A percentile compares a stretch with the other conserved stretches of the same genome.
Evolutionary conservation across 1,140 invertebrate genomes (phyloP).

Genomic region (Drosophila mayri): DNA sequence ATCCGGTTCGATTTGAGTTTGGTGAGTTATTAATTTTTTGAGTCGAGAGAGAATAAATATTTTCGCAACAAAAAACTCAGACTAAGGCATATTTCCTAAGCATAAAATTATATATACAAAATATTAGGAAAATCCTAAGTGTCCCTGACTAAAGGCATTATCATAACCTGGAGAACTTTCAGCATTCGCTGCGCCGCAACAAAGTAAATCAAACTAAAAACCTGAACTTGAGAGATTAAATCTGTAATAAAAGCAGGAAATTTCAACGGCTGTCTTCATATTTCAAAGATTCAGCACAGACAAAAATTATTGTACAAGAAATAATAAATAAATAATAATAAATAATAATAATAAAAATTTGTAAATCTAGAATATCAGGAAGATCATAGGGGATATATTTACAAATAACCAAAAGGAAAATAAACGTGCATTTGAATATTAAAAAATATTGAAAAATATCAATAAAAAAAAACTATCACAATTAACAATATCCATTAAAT

Average conservation of each 20-base stretch:
- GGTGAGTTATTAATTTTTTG: neutral
- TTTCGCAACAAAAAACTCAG: neutral
- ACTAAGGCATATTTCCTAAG: neutral
- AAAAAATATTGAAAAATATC: neutral
- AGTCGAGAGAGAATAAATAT: neutral
- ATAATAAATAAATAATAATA: too few species aligned
- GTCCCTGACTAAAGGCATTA: slow-evolving; percentile 25
- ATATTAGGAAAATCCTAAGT: neutral
- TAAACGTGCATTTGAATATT: neutral
- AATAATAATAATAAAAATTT: too few species aligned
- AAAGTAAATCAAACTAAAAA: slow-evolving; percentile 26
- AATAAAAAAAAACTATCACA: too few species aligned
- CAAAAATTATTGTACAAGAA: neutral
- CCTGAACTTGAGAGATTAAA: slow-evolving; percentile 4
- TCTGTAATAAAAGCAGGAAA: slow-evolving; percentile 45
- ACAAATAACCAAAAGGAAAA: neutral
- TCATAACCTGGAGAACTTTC: neutral
- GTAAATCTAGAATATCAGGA: neutral
- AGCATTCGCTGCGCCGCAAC: slow-evolving; percentile 35
- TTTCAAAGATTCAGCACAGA: slow-evolving; percentile 4
- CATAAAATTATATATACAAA: neutral
- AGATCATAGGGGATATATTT: neutral
- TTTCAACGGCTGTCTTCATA: slow-evolving; percentile 6
- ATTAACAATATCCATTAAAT: neutral
- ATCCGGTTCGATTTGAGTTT: slow-evolving; percentile 28